Base-by-base conservation (phyloP, 2,888 invertebrate species). In the Aphodius sticticus region DNA sequence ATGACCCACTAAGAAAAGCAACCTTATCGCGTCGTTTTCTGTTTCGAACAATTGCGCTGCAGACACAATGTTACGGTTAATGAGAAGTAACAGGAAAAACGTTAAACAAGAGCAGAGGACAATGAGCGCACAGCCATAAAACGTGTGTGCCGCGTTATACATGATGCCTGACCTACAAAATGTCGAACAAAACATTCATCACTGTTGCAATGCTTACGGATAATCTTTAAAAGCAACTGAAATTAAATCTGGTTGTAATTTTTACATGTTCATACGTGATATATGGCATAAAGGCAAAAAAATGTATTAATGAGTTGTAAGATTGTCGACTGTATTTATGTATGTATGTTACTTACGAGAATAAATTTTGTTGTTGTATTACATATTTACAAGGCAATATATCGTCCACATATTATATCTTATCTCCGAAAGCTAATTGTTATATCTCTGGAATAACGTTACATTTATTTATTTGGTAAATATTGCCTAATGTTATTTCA, bases 121-220 rank as follows among this genome's bases (percentile, higher is more conserved):
- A 79, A 76, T 74, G 79, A 71, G 70, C 79, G 76, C 79, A 79
- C 76, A 72, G 76, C 76, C 77, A 79, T 77, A 79, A 79, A 79
- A 72, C 77, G 76, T 77, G 72, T 72, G 69, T 76, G 53, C 70
- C 53, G 12, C 53, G 53, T 53, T 53, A 12, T 12, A 5, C 6
- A 53, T 53, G 53, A 53, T 53, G 53, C 53, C 53, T 53, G 53
- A 53, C 53, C 53, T 53, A 53, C 12, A 53, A 53, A 53, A 53
- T 12, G 9, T 53, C 53, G 53, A 53, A 53, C 53, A 53, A 53
- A 53, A 53, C 53, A 53, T 1, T 53, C 53, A 53, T 53, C 53
- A 53, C 12, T n/a, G 70, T 3, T 70, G 70, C 26, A 26, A 26
- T 26, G n/a, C n/a, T n/a, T n/a, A n/a, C n/a, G 26, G 26, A 26